These are phyloP conservation scores for Acheta domesticus DNA, from an alignment of 2,888 invertebrate genomes.

Conservation along the genomic window DNA sequence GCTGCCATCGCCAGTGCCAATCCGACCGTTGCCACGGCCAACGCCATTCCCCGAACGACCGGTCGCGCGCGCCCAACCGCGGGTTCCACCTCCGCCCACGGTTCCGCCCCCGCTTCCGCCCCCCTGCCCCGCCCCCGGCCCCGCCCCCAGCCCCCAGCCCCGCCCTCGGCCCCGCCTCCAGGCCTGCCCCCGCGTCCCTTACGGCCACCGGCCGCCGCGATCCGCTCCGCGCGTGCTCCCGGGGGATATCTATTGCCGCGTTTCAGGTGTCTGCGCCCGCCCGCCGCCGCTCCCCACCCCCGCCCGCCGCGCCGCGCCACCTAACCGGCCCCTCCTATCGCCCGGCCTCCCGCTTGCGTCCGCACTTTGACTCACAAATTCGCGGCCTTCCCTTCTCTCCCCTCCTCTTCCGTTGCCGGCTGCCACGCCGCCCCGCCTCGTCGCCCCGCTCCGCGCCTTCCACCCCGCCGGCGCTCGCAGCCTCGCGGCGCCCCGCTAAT, in stretches of 20 bases:
- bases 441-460: neutral
- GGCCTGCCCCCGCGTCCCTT: neutral
- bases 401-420: neutral
- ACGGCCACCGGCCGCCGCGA: neutral
- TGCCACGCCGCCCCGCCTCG: neutral
- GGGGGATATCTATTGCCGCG: neutral
- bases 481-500: neutral
- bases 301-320: neutral
- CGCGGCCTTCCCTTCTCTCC: neutral
- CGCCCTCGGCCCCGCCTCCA: neutral
- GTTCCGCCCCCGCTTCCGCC: neutral
- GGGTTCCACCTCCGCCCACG: too few relatives aligned
- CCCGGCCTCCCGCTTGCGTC: neutral
- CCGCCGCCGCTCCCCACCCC: neutral
- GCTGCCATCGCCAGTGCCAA: too few relatives aligned
- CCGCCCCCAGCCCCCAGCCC: neutral
- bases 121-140: neutral
- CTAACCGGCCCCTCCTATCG: neutral
- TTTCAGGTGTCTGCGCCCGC: neutral
- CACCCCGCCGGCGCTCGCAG: neutral
- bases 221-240: neutral
- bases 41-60: too few relatives aligned
- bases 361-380: slow-evolving; percentile 18
- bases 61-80: too few relatives aligned
- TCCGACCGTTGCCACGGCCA: too few relatives aligned